Conservation (phyloP, 2,888 invertebrate species). For the Ditylenchus weischeri region DNA sequence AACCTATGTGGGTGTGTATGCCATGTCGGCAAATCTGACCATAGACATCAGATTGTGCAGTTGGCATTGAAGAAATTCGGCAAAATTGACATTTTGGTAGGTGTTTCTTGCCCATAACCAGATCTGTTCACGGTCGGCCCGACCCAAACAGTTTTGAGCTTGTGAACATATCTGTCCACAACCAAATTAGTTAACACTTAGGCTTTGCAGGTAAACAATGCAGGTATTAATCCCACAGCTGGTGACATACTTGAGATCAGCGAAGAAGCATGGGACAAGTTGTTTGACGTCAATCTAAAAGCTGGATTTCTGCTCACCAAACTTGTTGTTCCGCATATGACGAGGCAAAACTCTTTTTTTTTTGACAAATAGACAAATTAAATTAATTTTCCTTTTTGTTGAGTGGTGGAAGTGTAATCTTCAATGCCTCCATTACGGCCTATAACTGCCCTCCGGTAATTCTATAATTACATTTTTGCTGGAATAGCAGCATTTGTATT, state of each 20-base stretch:
- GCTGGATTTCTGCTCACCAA: constrained; percentile 80
- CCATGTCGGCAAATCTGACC: constrained; percentile 68
- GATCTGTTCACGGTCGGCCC: background rate
- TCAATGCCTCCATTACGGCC: constrained; percentile 53
- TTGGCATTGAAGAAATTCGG: constrained; percentile 46
- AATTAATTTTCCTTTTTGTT: background rate
- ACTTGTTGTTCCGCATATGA: constrained; percentile 78
- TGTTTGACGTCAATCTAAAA: constrained; percentile 92
- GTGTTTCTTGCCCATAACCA: too few species aligned
- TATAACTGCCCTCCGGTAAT: constrained; percentile 37
- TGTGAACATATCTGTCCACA: too few species aligned
- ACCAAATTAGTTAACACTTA: background rate
- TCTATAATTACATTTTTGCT: too few species aligned
- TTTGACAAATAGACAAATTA: too few species aligned
- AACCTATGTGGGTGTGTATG: constrained; percentile 76
- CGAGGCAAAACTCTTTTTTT: constrained; percentile 60
- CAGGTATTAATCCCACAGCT: constrained; percentile 81
- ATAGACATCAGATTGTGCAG: constrained; percentile 27
- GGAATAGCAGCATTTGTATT: background rate
- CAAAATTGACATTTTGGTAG: constrained; percentile 71
- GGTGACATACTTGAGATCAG: constrained; percentile 74
- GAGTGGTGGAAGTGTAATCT: constrained; percentile 46
- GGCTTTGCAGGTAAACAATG: constrained; percentile 73
- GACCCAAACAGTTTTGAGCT: too few species aligned
- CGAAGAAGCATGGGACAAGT: constrained; percentile 82